These are phyloP conservation scores for Phalera bucephala DNA, from an alignment of 2,888 invertebrate species.

Conservation along the genomic window DNA sequence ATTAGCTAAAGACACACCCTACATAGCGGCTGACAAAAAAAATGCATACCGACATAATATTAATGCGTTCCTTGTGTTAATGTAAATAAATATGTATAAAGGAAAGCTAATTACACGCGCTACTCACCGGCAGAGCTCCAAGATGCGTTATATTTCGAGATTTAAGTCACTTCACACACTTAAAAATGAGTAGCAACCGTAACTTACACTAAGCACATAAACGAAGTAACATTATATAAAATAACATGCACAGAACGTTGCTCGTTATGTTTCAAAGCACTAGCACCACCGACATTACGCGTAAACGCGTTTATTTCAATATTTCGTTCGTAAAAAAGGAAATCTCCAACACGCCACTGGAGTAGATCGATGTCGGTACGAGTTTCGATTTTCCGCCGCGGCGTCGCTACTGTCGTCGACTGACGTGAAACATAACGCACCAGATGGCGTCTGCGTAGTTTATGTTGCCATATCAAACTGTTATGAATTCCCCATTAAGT, in stretches of 20 bases:
- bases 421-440: constrained; percentile 31
- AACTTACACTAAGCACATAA: constrained; percentile 76
- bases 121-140: constrained; percentile 70
- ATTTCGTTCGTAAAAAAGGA: constrained; percentile 68
- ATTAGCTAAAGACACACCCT: constrained; percentile 68
- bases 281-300: constrained; percentile 76
- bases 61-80: constrained; percentile 40
- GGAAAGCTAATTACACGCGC: constrained; percentile 47
- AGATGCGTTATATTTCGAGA: constrained; percentile 51
- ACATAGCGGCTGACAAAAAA: constrained; percentile 35
- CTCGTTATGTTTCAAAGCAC: constrained; percentile 63
- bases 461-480: constrained; percentile 37
- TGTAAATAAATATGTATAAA: constrained; percentile 43
- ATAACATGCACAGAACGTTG: constrained; percentile 66
- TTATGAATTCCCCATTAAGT: neutral
- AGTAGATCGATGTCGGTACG: constrained; percentile 74
- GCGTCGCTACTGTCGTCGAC: constrained; percentile 50
- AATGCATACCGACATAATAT: constrained; percentile 32
- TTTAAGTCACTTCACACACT: constrained; percentile 64
- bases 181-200: constrained; percentile 51
- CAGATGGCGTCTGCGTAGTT: constrained; percentile 50
- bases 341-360: constrained; percentile 63
- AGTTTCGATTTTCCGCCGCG: constrained; percentile 62
- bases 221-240: constrained; percentile 66
- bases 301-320: constrained; percentile 60